Base-by-base conservation (phyloP, 2,888 invertebrate species). In the Hydrotaea cyrtoneurina region DNA sequence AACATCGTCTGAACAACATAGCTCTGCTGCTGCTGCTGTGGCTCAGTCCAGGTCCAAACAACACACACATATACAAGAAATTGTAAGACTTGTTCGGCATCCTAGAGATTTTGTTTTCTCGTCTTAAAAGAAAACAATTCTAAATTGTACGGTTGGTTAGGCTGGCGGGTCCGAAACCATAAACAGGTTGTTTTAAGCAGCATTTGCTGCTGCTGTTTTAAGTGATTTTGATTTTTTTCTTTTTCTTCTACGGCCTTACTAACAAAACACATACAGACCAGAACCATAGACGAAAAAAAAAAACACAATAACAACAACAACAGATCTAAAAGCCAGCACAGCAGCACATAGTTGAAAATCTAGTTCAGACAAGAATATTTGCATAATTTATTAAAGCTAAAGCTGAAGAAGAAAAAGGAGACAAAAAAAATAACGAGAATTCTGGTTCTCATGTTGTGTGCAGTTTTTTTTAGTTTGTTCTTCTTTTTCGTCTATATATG, bases 301-400 rank as follows among this genome's bases (percentile, higher is more conserved):
- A 31, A 31, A 31, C n/a, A n/a, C n/a, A n/a, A n/a, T n/a, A 8
- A 2, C n/a, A 53, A 57, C 57, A 10, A 57, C 57, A 21, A 57
- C 10, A 50, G 2, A 26, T 59, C 26, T 15, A 26, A 59, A 21
- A 59, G 11, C 11, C 23, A 55, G 55, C 7, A 55, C 55, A 50
- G n/a, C 15, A 50, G 50, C 77, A 64, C 31, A 75, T 64, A 82
- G 80, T 43, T 50, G 73, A 76, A 77, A 83, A 83, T 77, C 83
- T 80, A 80, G 83, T 80, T 77, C 73, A 83, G 76, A 73, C 80
- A 23, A 80, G 82, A 73, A 78, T 69, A 74, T 82, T 82, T 82
- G 78, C 82, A 82, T 78, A 82, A 82, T 66, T 71, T 79, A 36
- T 82, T 71, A 19, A 69, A 69, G 69, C 15, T 15, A 1, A 7